Conservation (phyloP, 2,113 vertebrate genomes). For the Chionodraco myersi region DNA sequence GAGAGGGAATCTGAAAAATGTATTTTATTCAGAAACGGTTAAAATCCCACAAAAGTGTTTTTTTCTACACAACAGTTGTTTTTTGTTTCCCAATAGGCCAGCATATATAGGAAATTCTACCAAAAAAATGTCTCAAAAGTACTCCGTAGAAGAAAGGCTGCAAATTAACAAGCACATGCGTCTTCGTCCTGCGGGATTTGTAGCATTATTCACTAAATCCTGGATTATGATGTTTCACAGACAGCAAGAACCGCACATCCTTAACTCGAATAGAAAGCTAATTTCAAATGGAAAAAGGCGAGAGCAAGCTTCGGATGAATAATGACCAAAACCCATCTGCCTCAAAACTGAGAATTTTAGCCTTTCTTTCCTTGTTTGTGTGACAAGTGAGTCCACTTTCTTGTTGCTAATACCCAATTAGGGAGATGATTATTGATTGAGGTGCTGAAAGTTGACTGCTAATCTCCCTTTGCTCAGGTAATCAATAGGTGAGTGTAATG, state of each 20-base stretch:
- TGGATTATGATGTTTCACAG: conserved; percentile 49
- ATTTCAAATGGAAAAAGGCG: conserved; percentile 50
- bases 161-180: conserved; percentile 36
- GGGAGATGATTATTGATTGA: conserved; percentile 84
- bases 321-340: conserved; percentile 21
- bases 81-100: not conserved
- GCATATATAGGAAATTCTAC: not conserved
- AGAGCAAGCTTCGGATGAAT: conserved; percentile 53
- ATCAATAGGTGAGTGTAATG: conserved; percentile 78
- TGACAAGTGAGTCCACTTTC: conserved; percentile 76
- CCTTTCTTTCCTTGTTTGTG: conserved; percentile 69
- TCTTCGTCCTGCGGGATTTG: conserved; percentile 33
- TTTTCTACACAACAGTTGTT: no score
- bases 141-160: conserved; percentile 5
- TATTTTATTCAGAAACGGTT: not conserved
- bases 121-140: not conserved
- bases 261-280: conserved; percentile 33
- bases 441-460: conserved; percentile 81
- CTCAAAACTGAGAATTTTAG: conserved; percentile 39
- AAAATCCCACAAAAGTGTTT: not conserved
- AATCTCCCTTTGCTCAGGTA: conserved; percentile 76
- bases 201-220: conserved; percentile 39
- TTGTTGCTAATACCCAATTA: conserved; percentile 83
- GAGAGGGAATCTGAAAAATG: not conserved
- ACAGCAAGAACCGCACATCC: conserved; percentile 17